A percentile compares a stretch with the other conserved stretches of the same genome.
phyloP scores from a whole-genome alignment of 2,113 vertebrate species.

The Podarcis raffonei region DNA sequence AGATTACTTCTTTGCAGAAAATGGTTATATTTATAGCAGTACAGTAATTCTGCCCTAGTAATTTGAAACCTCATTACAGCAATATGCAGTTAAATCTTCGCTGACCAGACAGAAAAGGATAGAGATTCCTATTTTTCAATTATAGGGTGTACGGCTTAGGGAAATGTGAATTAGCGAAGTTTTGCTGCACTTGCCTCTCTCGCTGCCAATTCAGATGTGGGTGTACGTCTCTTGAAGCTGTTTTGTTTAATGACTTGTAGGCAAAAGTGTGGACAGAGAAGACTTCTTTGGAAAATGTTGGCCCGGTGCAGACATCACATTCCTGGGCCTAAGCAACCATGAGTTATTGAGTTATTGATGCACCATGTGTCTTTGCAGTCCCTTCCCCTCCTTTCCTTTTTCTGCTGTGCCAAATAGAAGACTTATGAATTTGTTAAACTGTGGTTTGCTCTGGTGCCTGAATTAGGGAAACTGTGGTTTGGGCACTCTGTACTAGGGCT shows the following conservation, averaged over 20 bases:
- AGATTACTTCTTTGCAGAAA: not conserved
- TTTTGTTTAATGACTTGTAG: not conserved
- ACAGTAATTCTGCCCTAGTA: constrained; percentile 20
- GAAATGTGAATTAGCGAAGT: not conserved
- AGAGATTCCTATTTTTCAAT: constrained; percentile 4
- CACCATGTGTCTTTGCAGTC: not conserved
- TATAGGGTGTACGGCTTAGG: constrained; percentile 8
- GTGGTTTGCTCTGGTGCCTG: not conserved
- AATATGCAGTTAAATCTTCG: constrained; percentile 25
- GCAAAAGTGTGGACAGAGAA: not conserved
- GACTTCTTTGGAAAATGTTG: not conserved
- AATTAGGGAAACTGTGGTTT: not conserved
- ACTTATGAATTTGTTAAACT: not conserved
- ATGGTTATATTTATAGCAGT: not conserved
- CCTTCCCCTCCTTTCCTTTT: not conserved
- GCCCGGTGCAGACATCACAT: not conserved
- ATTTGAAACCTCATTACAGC: not conserved
- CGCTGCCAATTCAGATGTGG: not conserved
- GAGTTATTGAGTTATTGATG: not conserved
- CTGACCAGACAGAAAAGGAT: constrained; percentile 5
- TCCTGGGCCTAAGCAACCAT: not conserved
- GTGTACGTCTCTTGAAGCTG: not conserved
- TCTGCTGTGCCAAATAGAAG: not conserved
- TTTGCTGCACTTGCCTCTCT: constrained; percentile 24
- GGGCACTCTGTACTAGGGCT: too few species aligned